Evolutionary conservation across 2,888 invertebrate genomes (phyloP), one percentile per base, ranked within the genome.

Genomic region (Beris chalybata): DNA sequence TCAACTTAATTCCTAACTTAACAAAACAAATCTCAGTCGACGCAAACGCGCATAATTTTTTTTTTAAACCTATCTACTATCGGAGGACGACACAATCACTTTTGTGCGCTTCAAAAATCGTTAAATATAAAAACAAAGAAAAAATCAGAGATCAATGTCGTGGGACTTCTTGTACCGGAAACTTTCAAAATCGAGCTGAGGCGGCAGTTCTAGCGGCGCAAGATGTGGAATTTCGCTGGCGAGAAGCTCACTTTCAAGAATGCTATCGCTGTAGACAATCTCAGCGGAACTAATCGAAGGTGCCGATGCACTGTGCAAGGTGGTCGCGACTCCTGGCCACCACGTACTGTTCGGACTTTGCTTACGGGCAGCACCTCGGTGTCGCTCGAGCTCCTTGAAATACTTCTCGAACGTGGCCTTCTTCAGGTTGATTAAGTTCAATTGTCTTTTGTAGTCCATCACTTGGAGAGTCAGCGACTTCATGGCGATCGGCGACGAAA

Each of bases 201-300:
- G 61, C 11, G 79, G 79, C 4, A 79, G 48, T 64, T 79, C 80
- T 31, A 79, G 68, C 0, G 79, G 80, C 0, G 74, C 78, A n/a
- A 79, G 61, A 0, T 74, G 74, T 1, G 77, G 79, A 55, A 77
- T 71, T 12, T 78, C 78, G 31, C 73, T 73, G 43, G 64, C 66
- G 15, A 56, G 53, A 64, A 66, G 47, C 15, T 57, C 53, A 30
- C 32, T 15, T 13, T 66, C 59, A 11, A 32, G 9, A 9, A 22
- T 45, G 43, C 45, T 58, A 31, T 30, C n/a, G 5, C 29, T 45
- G 12, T 5, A 5, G 5, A 13, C 53, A 11, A 29, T 43, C 30
- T 22, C 29, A 3, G 29, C 12, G 43, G 52, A 22, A n/a, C 43
- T 52, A 13, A 59, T 57, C 55, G 1, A 70, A 15, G 59, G 54